phyloP scores from a whole-genome alignment of 2,113 vertebrate genomes.

The Epinephelus fuscoguttatus region DNA sequence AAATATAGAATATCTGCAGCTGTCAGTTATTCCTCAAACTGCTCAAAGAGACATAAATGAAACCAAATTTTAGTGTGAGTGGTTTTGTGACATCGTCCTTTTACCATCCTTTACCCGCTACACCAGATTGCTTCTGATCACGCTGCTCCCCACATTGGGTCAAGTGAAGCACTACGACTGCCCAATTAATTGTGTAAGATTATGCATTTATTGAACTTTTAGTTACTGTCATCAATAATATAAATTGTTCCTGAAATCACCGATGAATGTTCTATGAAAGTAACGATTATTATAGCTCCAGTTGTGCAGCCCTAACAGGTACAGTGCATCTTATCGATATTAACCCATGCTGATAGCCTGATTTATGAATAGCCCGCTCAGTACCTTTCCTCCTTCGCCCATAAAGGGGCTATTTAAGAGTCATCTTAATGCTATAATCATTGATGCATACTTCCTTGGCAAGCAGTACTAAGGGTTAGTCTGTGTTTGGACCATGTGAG shows the following conservation, averaged over 20 bases:
- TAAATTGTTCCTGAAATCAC: neutral
- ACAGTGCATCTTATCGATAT: constrained; percentile 40
- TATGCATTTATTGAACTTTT: neutral
- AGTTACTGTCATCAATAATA: neutral
- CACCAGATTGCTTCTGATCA: neutral
- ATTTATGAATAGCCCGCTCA: constrained; percentile 52
- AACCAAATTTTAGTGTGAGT: neutral
- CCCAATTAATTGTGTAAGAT: neutral
- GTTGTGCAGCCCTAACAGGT: constrained; percentile 11
- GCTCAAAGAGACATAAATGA: neutral
- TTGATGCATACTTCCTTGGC: constrained; percentile 68
- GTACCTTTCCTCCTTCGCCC: constrained; percentile 24
- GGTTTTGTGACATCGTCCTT: neutral
- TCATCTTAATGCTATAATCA: constrained; percentile 62
- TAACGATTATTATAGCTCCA: constrained; percentile 6
- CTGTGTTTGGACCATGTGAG: constrained; percentile 70
- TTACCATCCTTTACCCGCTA: neutral
- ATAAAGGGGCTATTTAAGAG: constrained; percentile 68
- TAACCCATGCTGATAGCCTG: constrained; percentile 25
- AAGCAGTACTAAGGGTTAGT: constrained; percentile 35
- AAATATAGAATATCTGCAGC: neutral
- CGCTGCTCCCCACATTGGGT: neutral
- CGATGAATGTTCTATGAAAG: neutral
- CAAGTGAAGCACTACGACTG: neutral
- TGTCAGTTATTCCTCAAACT: neutral